phyloP scores from a whole-genome alignment of 2,797 vertebrate species.

The Lates japonicus region DNA sequence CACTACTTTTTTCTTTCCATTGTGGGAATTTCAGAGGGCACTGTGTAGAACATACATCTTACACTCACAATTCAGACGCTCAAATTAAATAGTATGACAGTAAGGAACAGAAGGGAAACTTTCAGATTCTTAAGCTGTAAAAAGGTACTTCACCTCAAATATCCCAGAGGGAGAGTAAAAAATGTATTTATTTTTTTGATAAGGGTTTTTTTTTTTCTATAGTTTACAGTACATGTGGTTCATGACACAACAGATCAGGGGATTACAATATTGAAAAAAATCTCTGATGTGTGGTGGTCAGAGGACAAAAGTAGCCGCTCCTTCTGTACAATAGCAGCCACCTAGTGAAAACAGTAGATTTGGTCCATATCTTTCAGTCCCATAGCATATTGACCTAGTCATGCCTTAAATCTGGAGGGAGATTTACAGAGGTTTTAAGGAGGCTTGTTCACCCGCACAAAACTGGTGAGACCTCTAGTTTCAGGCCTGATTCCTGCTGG shows the following conservation, averaged over 20 bases:
- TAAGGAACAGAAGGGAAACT: background rate
- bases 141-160: conserved; percentile 7
- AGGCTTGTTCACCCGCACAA: conserved; percentile 58
- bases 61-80: background rate
- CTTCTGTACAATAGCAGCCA: conserved; percentile 9
- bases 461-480: conserved; percentile 52
- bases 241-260: conserved; percentile 7
- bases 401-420: conserved; percentile 61
- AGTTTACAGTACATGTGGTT: background rate
- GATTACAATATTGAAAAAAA: conserved; percentile 14
- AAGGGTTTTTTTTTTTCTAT: conserved; percentile 7
- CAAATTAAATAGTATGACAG: background rate
- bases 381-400: conserved; percentile 29
- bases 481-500: conserved; percentile 48
- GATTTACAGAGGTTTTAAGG: conserved; percentile 59
- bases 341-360: conserved; percentile 54
- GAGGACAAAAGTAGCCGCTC: background rate
- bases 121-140: background rate
- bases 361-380: conserved; percentile 6
- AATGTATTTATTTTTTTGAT: background rate
- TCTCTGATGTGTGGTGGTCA: no score
- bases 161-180: conserved; percentile 4
- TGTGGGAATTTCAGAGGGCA: background rate
- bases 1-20: background rate
- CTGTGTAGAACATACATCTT: background rate